These are phyloP conservation scores for Carterocephalus palaemon DNA, from an alignment of 2,888 invertebrate species.

Conservation along the genomic window DNA sequence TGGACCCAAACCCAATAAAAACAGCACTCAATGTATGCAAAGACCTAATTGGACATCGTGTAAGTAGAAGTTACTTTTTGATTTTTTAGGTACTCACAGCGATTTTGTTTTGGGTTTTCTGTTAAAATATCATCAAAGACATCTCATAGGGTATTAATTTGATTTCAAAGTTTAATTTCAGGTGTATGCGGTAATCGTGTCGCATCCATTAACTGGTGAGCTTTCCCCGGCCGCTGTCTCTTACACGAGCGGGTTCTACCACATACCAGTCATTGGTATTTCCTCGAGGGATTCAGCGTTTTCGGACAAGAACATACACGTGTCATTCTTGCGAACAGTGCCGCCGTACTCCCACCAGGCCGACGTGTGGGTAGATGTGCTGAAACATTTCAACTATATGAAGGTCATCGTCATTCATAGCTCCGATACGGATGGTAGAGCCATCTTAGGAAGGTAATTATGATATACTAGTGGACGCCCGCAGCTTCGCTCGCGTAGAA, in stretches of 20 bases:
- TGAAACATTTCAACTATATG: slow-evolving; percentile 94
- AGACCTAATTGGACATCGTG: slow-evolving; percentile 90
- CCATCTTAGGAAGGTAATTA: slow-evolving; percentile 88
- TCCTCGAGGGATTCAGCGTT: slow-evolving; percentile 98
- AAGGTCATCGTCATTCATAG: slow-evolving; percentile 97
- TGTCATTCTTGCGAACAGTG: slow-evolving; percentile 96
- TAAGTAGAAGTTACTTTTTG: too few species aligned
- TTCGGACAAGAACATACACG: slow-evolving; percentile 99
- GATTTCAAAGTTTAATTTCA: slow-evolving; percentile 44
- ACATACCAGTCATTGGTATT: slow-evolving; percentile 98
- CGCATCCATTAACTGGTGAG: slow-evolving; percentile 91
- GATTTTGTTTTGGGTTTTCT: too few species aligned
- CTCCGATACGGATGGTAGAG: slow-evolving; percentile 96
- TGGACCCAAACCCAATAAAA: slow-evolving; percentile 97
- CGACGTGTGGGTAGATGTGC: slow-evolving; percentile 97
- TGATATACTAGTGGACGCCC: too few species aligned
- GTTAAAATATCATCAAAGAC: too few species aligned
- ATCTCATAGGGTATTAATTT: too few species aligned
- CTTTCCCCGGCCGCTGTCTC: slow-evolving; percentile 98
- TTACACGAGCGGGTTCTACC: slow-evolving; percentile 98
- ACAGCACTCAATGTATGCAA: slow-evolving; percentile 97
- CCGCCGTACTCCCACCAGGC: slow-evolving; percentile 99
- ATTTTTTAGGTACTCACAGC: too few species aligned
- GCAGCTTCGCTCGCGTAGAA: too few species aligned
- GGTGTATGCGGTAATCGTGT: slow-evolving; percentile 92